Conservation (phyloP, 23 tunicate species). For the Ascidia mentula region DNA sequence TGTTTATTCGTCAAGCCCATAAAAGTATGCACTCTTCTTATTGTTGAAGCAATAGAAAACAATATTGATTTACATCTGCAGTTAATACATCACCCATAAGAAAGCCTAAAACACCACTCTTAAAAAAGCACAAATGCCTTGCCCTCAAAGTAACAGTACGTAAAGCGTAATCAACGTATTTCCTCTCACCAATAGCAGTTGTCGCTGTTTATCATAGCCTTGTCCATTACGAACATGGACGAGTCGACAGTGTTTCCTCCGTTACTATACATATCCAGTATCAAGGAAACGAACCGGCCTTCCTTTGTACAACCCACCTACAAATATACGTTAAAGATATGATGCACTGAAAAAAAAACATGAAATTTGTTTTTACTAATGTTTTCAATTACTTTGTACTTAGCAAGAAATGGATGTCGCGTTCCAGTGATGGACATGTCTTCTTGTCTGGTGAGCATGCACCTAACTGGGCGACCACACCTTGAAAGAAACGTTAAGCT, state of each 20-base stretch:
- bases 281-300: conserved; percentile 34
- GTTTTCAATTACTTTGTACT: conserved; percentile 55
- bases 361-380: no score
- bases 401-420: conserved; percentile 38
- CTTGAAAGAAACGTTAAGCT: neutral
- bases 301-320: conserved; percentile 37
- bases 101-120: no score
- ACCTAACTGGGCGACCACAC: conserved; percentile 45
- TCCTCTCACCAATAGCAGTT: conserved; percentile 40
- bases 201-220: conserved; percentile 13
- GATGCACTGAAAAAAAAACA: neutral
- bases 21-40: no score
- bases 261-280: conserved; percentile 27
- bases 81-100: no score
- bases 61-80: no score
- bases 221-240: conserved; percentile 15
- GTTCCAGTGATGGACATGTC: conserved; percentile 61
- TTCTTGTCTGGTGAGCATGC: conserved; percentile 51
- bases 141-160: no score
- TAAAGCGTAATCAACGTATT: no score
- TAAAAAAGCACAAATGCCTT: no score
- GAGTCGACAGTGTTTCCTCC: conserved; percentile 35
- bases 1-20: no score
- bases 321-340: neutral
- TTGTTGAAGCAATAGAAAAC: no score